These are phyloP conservation scores for Pedetes capensis DNA, from an alignment of 2,113 vertebrate species.

Conservation along the genomic window DNA sequence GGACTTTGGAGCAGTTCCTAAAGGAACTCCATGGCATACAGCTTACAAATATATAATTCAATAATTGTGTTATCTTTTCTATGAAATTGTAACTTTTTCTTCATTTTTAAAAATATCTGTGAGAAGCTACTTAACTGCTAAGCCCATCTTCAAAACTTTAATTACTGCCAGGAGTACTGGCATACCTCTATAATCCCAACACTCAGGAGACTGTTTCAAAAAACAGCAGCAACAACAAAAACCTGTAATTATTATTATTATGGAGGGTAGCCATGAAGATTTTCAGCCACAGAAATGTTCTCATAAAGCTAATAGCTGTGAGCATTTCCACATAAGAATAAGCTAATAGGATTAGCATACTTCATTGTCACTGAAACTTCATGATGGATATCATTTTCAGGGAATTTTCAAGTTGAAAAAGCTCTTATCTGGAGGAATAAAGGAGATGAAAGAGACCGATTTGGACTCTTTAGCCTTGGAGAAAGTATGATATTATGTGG, in stretches of 20 bases:
- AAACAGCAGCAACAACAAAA: neutral
- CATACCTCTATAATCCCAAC: neutral
- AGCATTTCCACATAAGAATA: neutral
- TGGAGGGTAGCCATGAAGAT: neutral
- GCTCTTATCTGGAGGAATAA: neutral
- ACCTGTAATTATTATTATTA: neutral
- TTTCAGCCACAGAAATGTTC: neutral
- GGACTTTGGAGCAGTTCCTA: neutral
- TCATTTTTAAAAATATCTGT: neutral
- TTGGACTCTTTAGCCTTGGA: neutral
- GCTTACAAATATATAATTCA: neutral
- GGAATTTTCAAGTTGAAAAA: constrained; percentile 7
- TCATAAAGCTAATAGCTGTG: neutral
- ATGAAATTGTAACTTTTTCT: neutral
- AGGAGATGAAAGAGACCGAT: neutral
- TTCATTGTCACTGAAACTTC: neutral
- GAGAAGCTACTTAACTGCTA: neutral
- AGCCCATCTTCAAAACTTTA: neutral
- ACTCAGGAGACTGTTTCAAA: neutral
- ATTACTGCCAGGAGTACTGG: neutral
- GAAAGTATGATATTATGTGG: neutral
- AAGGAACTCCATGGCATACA: neutral
- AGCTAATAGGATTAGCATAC: neutral
- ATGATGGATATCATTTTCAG: neutral
- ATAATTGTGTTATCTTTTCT: neutral